Evolutionary conservation across 92 coral and sea anemone genomes (phyloP).

Genomic region (Bergia sp.): DNA sequence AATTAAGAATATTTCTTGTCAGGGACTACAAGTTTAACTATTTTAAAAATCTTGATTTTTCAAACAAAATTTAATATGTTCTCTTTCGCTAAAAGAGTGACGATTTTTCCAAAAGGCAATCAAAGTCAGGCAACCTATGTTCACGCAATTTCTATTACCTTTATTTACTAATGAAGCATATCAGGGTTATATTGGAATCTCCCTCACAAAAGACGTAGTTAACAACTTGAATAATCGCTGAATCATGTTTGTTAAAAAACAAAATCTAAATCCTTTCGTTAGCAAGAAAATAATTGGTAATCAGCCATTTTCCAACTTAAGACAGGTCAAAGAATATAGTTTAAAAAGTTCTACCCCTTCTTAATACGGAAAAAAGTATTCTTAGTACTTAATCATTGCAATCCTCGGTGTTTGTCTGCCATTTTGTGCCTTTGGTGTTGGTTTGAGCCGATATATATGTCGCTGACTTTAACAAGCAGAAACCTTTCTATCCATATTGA

Average conservation of each 20-base stretch:
- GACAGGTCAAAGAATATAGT: not conserved
- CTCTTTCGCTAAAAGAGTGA: not conserved
- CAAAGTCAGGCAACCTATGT: not conserved
- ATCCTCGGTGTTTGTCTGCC: not conserved
- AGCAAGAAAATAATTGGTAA: constrained; percentile 1
- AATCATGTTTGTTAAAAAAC: not conserved
- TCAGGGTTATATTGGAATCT: constrained; percentile 11
- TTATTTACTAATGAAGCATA: not conserved
- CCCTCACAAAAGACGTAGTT: constrained; percentile 18
- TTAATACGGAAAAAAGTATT: not conserved
- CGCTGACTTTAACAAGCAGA: not conserved
- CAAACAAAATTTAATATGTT: not conserved
- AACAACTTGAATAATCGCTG: constrained; percentile 16
- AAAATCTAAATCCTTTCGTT: constrained; percentile 1
- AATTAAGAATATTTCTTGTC: constrained; percentile 17
- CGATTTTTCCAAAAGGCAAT: not conserved
- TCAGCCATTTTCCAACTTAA: not conserved
- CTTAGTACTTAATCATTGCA: no score
- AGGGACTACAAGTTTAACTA: not conserved
- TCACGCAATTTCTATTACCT: not conserved
- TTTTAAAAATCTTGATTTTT: constrained; percentile 2
- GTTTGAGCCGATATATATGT: not conserved
- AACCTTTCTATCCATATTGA: not conserved
- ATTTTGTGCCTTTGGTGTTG: not conserved
- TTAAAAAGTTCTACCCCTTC: not conserved